phyloP scores from a whole-genome alignment of 2,888 invertebrate genomes.

The Spodoptera littoralis region DNA sequence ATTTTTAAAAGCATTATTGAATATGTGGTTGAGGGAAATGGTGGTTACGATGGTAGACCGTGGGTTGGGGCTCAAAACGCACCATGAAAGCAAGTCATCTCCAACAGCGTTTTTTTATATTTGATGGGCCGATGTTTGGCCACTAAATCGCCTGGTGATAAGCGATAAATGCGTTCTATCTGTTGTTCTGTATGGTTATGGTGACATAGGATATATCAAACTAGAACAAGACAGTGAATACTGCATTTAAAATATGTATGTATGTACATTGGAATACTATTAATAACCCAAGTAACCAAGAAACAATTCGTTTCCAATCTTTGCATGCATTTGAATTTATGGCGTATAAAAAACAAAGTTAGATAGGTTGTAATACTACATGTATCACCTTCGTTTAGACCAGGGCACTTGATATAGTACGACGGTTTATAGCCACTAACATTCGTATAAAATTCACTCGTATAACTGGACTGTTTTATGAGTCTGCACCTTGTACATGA shows the following conservation, averaged over 20 bases:
- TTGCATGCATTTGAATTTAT: slow-evolving; percentile 41
- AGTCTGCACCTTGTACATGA: slow-evolving; percentile 36
- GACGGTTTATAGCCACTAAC: slow-evolving; percentile 59
- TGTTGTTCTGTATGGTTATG: too few species aligned
- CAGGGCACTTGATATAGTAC: slow-evolving; percentile 35
- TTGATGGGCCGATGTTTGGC: too few species aligned
- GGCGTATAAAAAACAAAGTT: slow-evolving; percentile 49
- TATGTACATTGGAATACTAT: not conserved
- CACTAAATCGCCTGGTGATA: too few species aligned
- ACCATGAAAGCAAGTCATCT: too few species aligned
- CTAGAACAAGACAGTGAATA: too few species aligned
- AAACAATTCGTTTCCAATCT: slow-evolving; percentile 43
- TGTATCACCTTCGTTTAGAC: slow-evolving; percentile 52
- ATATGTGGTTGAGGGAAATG: too few species aligned
- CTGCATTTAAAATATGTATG: not conserved
- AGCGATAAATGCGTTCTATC: too few species aligned
- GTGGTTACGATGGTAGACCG: too few species aligned
- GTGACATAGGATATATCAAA: too few species aligned
- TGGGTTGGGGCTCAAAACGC: too few species aligned
- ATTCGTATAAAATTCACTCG: slow-evolving; percentile 52
- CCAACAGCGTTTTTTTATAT: too few species aligned
- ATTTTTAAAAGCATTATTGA: not conserved
- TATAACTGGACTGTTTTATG: slow-evolving; percentile 50
- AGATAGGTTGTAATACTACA: slow-evolving; percentile 53
- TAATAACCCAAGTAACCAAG: not conserved